Evolutionary conservation across 2,888 invertebrate species (phyloP).

Genomic region (Drosophila koepferae): DNA sequence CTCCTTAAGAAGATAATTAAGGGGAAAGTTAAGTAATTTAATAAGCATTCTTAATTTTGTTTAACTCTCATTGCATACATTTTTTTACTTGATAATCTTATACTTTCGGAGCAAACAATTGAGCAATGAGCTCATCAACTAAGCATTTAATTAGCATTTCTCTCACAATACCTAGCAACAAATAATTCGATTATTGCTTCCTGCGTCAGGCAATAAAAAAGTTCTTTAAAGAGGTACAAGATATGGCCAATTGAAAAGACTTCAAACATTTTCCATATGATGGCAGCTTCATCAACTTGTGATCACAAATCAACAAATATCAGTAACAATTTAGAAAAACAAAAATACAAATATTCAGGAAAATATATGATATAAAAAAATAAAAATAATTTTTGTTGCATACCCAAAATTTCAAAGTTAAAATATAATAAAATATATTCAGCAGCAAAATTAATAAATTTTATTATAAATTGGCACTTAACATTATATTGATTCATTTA

Average conservation of each 20-base stretch:
- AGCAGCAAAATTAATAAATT: background rate
- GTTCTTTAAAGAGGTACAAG: background rate
- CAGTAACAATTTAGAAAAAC: background rate
- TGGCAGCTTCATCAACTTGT: conserved; percentile 1
- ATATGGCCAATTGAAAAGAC: background rate
- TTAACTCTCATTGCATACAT: too few species aligned
- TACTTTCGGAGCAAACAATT: too few species aligned
- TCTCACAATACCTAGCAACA: too few species aligned
- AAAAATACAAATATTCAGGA: background rate
- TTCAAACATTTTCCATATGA: conserved; percentile 13
- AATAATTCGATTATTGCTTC: too few species aligned
- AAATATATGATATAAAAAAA: background rate
- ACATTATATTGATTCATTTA: background rate
- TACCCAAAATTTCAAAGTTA: background rate
- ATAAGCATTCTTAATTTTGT: too few species aligned
- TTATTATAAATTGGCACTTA: background rate
- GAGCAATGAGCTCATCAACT: too few species aligned
- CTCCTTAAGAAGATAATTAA: too few species aligned
- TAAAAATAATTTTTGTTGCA: background rate
- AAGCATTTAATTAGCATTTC: too few species aligned
- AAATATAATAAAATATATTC: background rate
- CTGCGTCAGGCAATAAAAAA: too few species aligned
- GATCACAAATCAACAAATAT: background rate
- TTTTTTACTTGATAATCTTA: too few species aligned
- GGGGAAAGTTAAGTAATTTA: too few species aligned